phyloP scores from a whole-genome alignment of 2,888 invertebrate genomes.

The Seira ritae region DNA sequence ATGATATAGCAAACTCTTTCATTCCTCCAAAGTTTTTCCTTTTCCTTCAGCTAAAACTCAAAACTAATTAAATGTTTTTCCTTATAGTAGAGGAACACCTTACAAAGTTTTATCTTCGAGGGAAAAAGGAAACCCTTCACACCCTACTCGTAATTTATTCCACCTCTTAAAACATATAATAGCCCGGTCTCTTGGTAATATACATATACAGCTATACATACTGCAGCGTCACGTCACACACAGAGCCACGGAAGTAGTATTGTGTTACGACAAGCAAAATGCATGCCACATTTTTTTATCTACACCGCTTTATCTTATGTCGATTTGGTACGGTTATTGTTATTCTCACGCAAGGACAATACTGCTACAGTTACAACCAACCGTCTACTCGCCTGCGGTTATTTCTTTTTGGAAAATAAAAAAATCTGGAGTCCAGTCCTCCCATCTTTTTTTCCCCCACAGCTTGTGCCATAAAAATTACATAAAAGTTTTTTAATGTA shows the following conservation, averaged over 20 bases:
- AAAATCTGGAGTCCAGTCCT: no score
- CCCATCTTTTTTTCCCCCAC: no score
- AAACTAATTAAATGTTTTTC: conserved; percentile 4
- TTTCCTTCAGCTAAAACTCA: background rate
- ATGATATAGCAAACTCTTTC: background rate
- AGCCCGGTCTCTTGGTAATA: background rate
- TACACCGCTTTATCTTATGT: conserved; percentile 22
- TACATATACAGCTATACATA: no score
- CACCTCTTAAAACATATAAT: background rate
- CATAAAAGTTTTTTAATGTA: no score
- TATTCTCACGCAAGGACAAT: conserved; percentile 37
- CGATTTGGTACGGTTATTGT: conserved; percentile 36
- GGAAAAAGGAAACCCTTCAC: background rate
- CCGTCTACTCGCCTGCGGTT: no score
- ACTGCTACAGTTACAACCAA: no score
- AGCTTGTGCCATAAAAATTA: no score
- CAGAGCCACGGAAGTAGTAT: no score
- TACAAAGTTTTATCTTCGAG: background rate
- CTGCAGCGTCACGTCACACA: no score
- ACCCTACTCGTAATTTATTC: conserved; percentile 9
- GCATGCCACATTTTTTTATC: conserved; percentile 8
- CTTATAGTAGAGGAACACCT: background rate
- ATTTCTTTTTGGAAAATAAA: no score
- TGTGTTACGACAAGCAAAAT: background rate
- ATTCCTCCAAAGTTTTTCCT: no score